Evolutionary conservation across 92 coral and sea anemone genomes (phyloP).

Genomic region (Porites rus): DNA sequence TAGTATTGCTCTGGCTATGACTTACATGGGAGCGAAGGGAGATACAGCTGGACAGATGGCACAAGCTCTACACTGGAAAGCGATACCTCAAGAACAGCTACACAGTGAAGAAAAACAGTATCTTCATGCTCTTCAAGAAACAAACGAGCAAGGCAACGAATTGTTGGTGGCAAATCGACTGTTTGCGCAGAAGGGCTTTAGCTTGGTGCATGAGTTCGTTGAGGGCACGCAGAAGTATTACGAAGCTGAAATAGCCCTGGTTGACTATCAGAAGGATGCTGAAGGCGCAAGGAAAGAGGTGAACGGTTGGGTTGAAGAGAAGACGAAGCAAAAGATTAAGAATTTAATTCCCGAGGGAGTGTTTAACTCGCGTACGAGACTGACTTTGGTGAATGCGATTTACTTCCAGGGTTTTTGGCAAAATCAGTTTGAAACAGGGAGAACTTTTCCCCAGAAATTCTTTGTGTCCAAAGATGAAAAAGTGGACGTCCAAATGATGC

Average conservation of each 20-base stretch:
- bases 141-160: conserved; percentile 65
- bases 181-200: conserved; percentile 74
- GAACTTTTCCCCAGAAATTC: conserved; percentile 62
- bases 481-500: conserved; percentile 78
- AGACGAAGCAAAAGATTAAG: conserved; percentile 80
- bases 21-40: conserved; percentile 81
- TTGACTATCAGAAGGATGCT: conserved; percentile 71
- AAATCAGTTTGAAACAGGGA: conserved; percentile 57
- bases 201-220: conserved; percentile 70
- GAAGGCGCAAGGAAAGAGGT: conserved; percentile 80
- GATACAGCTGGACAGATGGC: conserved; percentile 86
- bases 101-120: conserved; percentile 70
- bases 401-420: conserved; percentile 92
- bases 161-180: conserved; percentile 81
- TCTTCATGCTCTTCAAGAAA: conserved; percentile 53
- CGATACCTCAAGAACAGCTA: conserved; percentile 45
- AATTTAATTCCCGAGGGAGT: conserved; percentile 63
- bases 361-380: conserved; percentile 59
- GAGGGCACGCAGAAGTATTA: conserved; percentile 64
- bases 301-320: conserved; percentile 88
- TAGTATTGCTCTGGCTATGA: conserved; percentile 87
- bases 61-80: conserved; percentile 76
- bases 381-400: conserved; percentile 84
- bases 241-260: conserved; percentile 82
- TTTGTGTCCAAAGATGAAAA: conserved; percentile 49